Percentiles rank a stretch among this genome's conserved stretches.
Evolutionary conservation across 1,140 invertebrate genomes (phyloP).

Genomic region (Leptoteleia sp.): DNA sequence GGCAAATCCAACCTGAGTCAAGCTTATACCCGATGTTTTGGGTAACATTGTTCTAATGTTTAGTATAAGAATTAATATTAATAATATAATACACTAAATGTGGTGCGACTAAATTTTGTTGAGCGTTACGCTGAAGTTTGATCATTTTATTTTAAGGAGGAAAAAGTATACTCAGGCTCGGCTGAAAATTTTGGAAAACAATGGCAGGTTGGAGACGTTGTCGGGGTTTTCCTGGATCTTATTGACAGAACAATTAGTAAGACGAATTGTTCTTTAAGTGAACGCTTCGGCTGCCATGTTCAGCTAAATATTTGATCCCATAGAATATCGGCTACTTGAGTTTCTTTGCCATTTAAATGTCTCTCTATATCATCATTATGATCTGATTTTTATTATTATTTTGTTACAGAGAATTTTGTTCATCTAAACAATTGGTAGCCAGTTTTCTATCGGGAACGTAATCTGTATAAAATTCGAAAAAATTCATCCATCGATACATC

Average conservation of each 20-base stretch:
- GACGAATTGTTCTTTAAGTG: slow-evolving; percentile 80
- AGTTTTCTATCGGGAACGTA: slow-evolving; percentile 73
- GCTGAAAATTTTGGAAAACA: slow-evolving; percentile 96
- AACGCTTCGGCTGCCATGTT: slow-evolving; percentile 77
- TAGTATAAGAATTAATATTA: background rate
- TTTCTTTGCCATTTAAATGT: too few relatives aligned
- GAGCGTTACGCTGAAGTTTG: slow-evolving; percentile 62
- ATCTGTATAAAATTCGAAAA: slow-evolving; percentile 65
- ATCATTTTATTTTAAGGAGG: slow-evolving; percentile 88
- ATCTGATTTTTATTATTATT: too few relatives aligned
- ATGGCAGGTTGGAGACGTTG: slow-evolving; percentile 96
- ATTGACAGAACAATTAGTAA: slow-evolving; percentile 98
- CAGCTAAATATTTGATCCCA: slow-evolving; percentile 64
- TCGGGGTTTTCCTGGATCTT: slow-evolving; percentile 97
- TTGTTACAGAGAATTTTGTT: too few relatives aligned
- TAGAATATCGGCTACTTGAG: slow-evolving; percentile 38
- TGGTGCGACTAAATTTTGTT: slow-evolving; percentile 17
- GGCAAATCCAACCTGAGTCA: slow-evolving; percentile 29
- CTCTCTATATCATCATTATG: too few relatives aligned
- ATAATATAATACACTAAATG: background rate
- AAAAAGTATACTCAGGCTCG: slow-evolving; percentile 94
- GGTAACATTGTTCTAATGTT: background rate
- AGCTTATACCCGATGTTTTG: background rate
- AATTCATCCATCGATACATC: slow-evolving; percentile 67
- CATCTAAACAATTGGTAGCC: slow-evolving; percentile 70